phyloP scores from a whole-genome alignment of 2,113 vertebrate species.

The Oncorhynchus gorbuscha region DNA sequence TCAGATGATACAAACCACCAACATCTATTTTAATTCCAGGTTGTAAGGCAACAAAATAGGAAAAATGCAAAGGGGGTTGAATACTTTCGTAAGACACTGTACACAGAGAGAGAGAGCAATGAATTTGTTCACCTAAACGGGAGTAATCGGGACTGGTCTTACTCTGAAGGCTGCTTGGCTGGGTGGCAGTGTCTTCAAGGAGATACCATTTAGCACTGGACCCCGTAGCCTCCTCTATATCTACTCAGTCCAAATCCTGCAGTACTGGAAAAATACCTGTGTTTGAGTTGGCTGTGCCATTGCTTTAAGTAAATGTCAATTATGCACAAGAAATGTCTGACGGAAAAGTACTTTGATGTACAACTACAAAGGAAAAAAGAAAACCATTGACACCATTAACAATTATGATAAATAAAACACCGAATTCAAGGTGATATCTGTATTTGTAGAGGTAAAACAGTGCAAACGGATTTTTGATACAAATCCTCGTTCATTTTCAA shows the following conservation, averaged over 20 bases:
- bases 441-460: conserved; percentile 86
- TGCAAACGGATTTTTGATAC: conserved; percentile 76
- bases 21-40: no score
- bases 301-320: conserved; percentile 49
- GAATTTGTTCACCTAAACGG: conserved; percentile 22
- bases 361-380: conserved; percentile 37
- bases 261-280: conserved; percentile 41
- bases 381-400: conserved; percentile 12
- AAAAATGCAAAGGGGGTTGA: no score
- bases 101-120: neutral
- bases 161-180: conserved; percentile 48
- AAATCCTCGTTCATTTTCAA: conserved; percentile 70
- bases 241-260: conserved; percentile 59
- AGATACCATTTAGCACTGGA: conserved; percentile 32
- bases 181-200: conserved; percentile 56
- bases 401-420: conserved; percentile 44
- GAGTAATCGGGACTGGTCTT: conserved; percentile 55
- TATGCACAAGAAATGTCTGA: conserved; percentile 55
- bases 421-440: conserved; percentile 80
- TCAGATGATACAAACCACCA: no score
- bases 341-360: conserved; percentile 49
- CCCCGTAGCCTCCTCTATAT: conserved; percentile 57
- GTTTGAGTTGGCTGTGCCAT: conserved; percentile 62
- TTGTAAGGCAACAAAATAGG: no score
- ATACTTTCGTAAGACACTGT: no score